Evolutionary conservation across 2,888 invertebrate genomes (phyloP), one percentile per base, ranked within the genome.

Genomic region (Salticus scenicus): DNA sequence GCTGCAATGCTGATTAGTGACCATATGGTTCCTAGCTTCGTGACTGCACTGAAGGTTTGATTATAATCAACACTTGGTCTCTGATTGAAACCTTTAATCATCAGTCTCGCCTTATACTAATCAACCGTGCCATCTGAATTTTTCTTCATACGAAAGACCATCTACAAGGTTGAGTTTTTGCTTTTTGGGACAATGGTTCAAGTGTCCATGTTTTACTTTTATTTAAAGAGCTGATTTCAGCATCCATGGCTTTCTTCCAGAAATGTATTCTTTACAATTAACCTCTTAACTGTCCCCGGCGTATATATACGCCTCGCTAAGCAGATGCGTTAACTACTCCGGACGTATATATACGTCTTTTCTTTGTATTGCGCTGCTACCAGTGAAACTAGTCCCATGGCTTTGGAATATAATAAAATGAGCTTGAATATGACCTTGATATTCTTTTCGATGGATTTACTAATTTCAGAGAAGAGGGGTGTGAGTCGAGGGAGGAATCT

Each of bases 1-100:
- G 70, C 70, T 24, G 75, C 41, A 17, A 41, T 75, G 14, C 75
- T 75, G 4, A 66, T 12, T 20, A 63, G 31, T 51, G 73, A 28
- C n/a, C 51, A 24, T 10, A 80, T 20, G 10, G 73, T 73, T 67
- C 57, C 51, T 37, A 74, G 14, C 20, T 57, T 64, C 20, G 24
- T 57, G 12, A 47, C 47, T 47, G 47, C 10, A 47, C 47, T 47
- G 17, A 47, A 47, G 2, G 47, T 47, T 14, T 47, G 47, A 47
- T 47, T 14, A 10, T n/a, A 47, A n/a, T 47, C 47, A 47, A 47
- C 17, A 47, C 47, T 17, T 17, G 7, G n/a, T 10, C 47, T 10
- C n/a, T 47, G 47, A 47, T n/a, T 47, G 12, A 47, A 17, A 17
- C 12, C 47, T 47, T 47, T 47, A 10, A 47, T 14, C 17, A 47